phyloP scores from a whole-genome alignment of 2,113 vertebrate species.

The Herpetotheres cachinnans region DNA sequence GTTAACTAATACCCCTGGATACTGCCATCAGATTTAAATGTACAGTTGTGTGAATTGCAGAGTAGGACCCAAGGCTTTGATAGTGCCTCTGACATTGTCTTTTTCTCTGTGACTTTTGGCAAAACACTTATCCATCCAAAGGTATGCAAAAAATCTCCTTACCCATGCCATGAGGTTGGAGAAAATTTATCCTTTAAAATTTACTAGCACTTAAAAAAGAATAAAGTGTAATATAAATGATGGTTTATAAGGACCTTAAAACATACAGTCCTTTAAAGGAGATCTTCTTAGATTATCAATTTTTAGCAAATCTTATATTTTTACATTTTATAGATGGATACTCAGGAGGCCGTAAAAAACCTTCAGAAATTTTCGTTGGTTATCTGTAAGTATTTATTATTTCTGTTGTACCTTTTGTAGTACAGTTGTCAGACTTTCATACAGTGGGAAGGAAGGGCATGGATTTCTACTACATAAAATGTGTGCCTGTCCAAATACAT shows the following conservation, averaged over 20 bases:
- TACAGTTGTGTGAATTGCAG: neutral
- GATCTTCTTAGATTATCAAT: neutral
- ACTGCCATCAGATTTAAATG: neutral
- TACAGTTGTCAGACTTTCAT: neutral
- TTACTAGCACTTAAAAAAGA: neutral
- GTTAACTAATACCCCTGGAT: neutral
- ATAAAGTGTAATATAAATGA: neutral
- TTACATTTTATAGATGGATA: neutral
- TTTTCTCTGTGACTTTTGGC: neutral
- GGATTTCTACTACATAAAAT: neutral
- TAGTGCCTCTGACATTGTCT: neutral
- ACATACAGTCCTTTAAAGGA: neutral
- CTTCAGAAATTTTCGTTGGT: neutral
- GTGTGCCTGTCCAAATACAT: neutral
- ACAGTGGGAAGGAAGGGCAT: neutral
- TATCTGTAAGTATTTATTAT: neutral
- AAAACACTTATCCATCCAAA: neutral
- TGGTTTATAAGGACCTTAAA: neutral
- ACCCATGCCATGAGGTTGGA: neutral
- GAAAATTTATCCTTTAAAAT: neutral
- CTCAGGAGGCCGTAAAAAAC: neutral
- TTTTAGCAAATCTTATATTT: neutral
- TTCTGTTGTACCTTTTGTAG: neutral
- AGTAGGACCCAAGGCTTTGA: neutral
- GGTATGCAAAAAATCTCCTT: neutral